Evolutionary conservation across 1,140 invertebrate genomes (phyloP), one percentile per base, ranked within the genome.

Genomic region (Zaprionus davidi): DNA sequence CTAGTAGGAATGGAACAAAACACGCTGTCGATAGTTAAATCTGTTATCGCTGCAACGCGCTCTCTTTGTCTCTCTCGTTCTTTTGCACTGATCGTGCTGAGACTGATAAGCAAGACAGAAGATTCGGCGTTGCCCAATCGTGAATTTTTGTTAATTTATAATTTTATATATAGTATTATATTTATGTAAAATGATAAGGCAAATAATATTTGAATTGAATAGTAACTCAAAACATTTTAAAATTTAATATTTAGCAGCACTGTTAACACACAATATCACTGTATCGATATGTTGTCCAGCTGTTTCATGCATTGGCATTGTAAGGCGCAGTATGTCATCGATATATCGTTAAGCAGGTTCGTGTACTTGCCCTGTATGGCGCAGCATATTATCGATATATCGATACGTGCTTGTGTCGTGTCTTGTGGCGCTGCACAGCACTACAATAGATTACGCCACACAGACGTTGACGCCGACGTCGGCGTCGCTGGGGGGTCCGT

Each of bases 401-500:
- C 56, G 56, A 13, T 36, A 51, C 9, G 20, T 22, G 56, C 38
- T 2, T 20, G 38, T 49, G 3, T 22, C 28, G 36, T 17, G n/a
- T 5, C 2, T 51, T 59, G 22, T 22, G 12, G 9, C n/a, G 6
- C 24, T 56, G 26, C 26, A 9, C 74, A 67, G 28, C 63, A 66
- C 62, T 49, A n/a, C 3, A 1, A 26, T 13, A 22, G 36, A 60
- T 77, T 77, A 73, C 74, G 62, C 74, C 74, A 76, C 74, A 70
- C n/a, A 58, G 44, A 56, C 69, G 73, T 15, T 24, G 41, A 41
- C 72, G 55, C 9, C 46, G 41, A 41, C 51, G 75, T 22, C 57
- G 62, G 41, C 67, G 49, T 66, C 73, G 26, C 57, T 78, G 74
- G 62, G 74, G 70, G 63, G 69, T 72, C 63, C 57, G 49, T 60